These are phyloP conservation scores for Semnornis frantzii DNA, from an alignment of 2,113 vertebrate genomes.

Conservation along the genomic window DNA sequence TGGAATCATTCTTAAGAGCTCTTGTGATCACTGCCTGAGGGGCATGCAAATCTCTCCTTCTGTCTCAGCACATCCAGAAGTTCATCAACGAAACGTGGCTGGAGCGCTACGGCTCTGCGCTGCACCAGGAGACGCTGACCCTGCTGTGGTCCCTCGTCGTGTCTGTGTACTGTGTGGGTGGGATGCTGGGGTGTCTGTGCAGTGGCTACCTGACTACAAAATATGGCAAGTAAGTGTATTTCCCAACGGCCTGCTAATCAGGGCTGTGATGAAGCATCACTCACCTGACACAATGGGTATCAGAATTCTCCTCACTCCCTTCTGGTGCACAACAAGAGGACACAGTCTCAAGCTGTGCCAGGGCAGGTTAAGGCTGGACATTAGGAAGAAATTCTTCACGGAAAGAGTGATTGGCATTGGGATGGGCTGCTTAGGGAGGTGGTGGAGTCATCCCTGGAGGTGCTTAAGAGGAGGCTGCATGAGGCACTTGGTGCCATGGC, in stretches of 20 bases:
- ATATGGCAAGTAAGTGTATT: slow-evolving; percentile 73
- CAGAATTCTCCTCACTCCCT: not conserved
- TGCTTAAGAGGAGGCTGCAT: no score
- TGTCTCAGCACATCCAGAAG: slow-evolving; percentile 78
- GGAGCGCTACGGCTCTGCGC: slow-evolving; percentile 53
- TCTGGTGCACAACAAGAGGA: not conserved
- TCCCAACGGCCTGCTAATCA: not conserved
- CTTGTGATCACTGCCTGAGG: not conserved
- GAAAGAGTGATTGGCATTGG: no score
- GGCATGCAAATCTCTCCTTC: not conserved
- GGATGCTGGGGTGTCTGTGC: slow-evolving; percentile 69
- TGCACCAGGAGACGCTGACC: slow-evolving; percentile 62
- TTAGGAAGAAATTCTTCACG: no score
- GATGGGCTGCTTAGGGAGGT: no score
- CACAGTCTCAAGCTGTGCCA: no score
- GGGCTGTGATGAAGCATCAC: not conserved
- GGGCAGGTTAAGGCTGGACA: no score
- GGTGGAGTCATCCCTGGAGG: no score
- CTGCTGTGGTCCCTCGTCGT: slow-evolving; percentile 78
- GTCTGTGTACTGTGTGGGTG: slow-evolving; percentile 73
- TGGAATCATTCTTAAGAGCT: not conserved
- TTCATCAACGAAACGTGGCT: slow-evolving; percentile 85
- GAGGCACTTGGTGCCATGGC: no score
- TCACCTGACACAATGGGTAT: not conserved
- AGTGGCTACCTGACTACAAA: slow-evolving; percentile 72